phyloP scores from a whole-genome alignment of 2,888 invertebrate species.

The Ctenicera cuprea region DNA sequence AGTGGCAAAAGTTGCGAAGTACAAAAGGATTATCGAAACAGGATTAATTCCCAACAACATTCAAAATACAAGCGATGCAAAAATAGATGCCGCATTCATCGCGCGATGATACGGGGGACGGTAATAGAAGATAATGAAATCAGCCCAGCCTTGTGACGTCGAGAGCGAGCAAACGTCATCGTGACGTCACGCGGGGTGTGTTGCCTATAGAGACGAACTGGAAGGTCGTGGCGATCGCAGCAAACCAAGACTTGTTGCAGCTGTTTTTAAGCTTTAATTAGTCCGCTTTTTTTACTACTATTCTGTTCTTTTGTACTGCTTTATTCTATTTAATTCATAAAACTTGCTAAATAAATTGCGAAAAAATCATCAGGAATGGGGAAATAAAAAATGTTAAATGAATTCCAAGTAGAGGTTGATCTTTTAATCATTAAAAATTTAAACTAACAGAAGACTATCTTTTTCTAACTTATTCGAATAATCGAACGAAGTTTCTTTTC shows the following conservation, averaged over 20 bases:
- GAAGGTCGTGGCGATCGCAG: conserved; percentile 57
- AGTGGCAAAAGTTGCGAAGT: conserved; percentile 6
- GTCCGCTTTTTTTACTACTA: conserved; percentile 27
- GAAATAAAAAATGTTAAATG: neutral
- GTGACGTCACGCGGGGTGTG: conserved; percentile 59
- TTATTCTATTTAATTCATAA: neutral
- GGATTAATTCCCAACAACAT: conserved; percentile 3
- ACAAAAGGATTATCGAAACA: neutral
- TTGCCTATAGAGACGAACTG: conserved; percentile 58
- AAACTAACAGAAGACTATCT: neutral
- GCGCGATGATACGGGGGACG: conserved; percentile 27
- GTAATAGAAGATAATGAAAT: conserved; percentile 49
- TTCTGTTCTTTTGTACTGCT: conserved; percentile 13
- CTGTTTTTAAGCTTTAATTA: conserved; percentile 47
- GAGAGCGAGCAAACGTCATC: conserved; percentile 51
- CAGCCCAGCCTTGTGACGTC: conserved; percentile 48
- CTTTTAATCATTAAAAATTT: neutral
- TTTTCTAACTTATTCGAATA: neutral
- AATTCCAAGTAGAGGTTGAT: neutral
- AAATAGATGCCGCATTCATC: conserved; percentile 28
- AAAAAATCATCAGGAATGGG: neutral
- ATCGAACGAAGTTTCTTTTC: neutral
- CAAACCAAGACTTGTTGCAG: conserved; percentile 53
- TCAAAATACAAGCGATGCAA: conserved; percentile 1
- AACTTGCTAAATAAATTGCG: conserved; percentile 8